Evolutionary conservation across 2,888 invertebrate species (phyloP).

Genomic region (Glyphotaelius pellucidus): DNA sequence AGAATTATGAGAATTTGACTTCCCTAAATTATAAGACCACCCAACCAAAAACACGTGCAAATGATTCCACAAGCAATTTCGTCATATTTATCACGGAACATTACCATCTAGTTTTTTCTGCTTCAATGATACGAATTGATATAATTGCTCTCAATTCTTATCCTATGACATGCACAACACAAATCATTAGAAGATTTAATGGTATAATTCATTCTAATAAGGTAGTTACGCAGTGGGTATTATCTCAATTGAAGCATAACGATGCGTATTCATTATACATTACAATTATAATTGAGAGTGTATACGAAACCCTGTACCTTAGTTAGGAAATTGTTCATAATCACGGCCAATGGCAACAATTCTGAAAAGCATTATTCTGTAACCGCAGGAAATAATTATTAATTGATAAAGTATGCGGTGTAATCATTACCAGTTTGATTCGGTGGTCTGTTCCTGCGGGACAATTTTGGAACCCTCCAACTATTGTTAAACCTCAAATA

Average conservation of each 20-base stretch:
- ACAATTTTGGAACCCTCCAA: too few relatives aligned
- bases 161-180: not conserved
- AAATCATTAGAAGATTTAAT: not conserved
- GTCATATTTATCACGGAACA: not conserved
- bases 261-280: not conserved
- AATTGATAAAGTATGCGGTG: too few relatives aligned
- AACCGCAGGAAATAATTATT: not conserved
- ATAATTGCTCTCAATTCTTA: not conserved
- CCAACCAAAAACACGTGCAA: not conserved
- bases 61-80: not conserved
- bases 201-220: not conserved
- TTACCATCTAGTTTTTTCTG: not conserved
- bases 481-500: too few relatives aligned
- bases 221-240: not conserved
- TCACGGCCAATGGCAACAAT: not conserved
- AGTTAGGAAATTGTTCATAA: not conserved
- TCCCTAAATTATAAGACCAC: not conserved
- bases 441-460: too few relatives aligned
- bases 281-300: not conserved
- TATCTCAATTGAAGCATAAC: not conserved
- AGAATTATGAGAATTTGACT: not conserved
- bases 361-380: not conserved
- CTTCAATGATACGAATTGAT: not conserved
- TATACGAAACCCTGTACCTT: not conserved
- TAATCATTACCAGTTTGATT: too few relatives aligned